Evolutionary conservation across 2,888 invertebrate species (phyloP).

Genomic region (Hipparchia sbordonii): DNA sequence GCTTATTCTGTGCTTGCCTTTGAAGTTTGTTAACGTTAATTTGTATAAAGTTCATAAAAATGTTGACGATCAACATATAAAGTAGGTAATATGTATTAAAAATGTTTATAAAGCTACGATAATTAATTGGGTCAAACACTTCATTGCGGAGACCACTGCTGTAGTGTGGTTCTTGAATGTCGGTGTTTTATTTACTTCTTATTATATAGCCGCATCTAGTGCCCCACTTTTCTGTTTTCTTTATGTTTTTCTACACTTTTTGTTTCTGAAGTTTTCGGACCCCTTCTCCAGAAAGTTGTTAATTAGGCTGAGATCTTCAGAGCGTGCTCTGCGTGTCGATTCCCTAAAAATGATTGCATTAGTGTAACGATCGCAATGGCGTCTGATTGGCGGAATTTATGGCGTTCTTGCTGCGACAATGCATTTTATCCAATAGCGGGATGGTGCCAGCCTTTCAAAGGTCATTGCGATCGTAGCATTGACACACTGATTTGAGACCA

Average conservation of each 20-base stretch:
- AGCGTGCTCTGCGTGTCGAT: neutral
- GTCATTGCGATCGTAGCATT: too few species aligned
- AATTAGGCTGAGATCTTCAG: neutral
- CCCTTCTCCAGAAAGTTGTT: neutral
- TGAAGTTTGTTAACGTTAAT: too few species aligned
- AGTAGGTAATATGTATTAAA: slow-evolving; percentile 1
- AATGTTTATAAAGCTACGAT: neutral
- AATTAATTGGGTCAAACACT: neutral
- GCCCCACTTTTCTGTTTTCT: neutral
- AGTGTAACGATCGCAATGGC: too few species aligned
- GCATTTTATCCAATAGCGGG: too few species aligned
- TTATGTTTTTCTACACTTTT: neutral
- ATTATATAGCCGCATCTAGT: neutral
- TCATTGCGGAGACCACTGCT: neutral
- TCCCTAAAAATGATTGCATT: neutral
- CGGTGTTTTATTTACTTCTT: neutral
- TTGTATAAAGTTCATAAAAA: too few species aligned
- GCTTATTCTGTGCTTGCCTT: too few species aligned
- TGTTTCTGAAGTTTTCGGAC: neutral
- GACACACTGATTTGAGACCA: too few species aligned
- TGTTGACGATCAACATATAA: neutral
- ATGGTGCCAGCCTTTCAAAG: too few species aligned
- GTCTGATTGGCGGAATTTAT: too few species aligned
- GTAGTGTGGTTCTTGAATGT: neutral
- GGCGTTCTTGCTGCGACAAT: too few species aligned